phyloP scores from a whole-genome alignment of 2,797 vertebrate genomes.

The Hydrophis major region DNA sequence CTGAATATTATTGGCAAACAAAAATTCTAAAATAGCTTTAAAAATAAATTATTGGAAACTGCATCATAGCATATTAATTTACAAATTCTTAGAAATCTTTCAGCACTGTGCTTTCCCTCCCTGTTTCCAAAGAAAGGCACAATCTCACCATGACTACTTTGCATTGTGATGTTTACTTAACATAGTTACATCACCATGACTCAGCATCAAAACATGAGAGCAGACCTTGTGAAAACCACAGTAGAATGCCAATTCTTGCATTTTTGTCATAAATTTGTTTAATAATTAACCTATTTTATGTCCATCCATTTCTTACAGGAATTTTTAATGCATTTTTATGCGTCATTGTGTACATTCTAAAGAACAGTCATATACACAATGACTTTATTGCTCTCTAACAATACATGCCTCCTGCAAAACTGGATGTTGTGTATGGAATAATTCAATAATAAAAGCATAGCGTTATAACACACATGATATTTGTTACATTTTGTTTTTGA shows the following conservation, averaged over 20 bases:
- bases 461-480: neutral
- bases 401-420: neutral
- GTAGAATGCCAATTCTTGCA: constrained; percentile 41
- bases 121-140: neutral
- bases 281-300: constrained; percentile 55
- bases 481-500: too few relatives aligned
- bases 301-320: constrained; percentile 3
- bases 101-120: rapidly evolving
- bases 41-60: neutral
- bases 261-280: constrained; percentile 30
- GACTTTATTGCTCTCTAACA: neutral
- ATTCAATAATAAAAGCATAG: neutral
- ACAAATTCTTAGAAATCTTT: neutral
- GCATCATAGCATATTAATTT: neutral
- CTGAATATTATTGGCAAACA: constrained; percentile 4
- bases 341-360: neutral
- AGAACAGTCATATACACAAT: neutral
- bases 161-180: constrained; percentile 50
- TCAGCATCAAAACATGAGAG: constrained; percentile 60
- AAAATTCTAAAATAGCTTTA: neutral
- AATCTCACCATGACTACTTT: constrained; percentile 46
- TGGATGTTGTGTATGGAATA: neutral
- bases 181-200: constrained; percentile 56
- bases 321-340: neutral
- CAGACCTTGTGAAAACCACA: constrained; percentile 62